These are phyloP conservation scores for Pygoscelis antarcticus DNA, from an alignment of 2,113 vertebrate genomes.

Conservation along the genomic window DNA sequence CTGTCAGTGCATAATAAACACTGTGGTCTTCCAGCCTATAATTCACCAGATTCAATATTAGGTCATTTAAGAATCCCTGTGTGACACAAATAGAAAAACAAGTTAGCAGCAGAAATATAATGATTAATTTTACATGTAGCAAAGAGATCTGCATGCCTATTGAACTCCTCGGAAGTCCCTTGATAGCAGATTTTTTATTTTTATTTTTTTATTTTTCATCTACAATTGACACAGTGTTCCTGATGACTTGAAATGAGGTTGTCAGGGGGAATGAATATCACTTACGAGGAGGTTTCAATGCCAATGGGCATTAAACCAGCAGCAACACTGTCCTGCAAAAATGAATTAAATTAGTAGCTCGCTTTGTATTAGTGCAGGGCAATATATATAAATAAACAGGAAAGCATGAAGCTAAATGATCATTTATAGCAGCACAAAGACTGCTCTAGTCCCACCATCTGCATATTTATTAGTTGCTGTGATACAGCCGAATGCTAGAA, in stretches of 20 bases:
- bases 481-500: neutral
- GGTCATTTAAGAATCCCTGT: conserved; percentile 45
- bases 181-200: neutral
- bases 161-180: neutral
- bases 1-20: conserved; percentile 10
- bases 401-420: neutral
- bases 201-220: neutral
- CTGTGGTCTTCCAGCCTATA: neutral
- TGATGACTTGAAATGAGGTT: neutral
- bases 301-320: neutral
- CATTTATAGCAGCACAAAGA: neutral
- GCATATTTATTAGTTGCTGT: neutral
- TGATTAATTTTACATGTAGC: conserved; percentile 37
- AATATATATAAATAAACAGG: neutral
- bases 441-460: neutral
- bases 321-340: neutral
- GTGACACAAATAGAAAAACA: conserved; percentile 22
- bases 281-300: neutral
- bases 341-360: neutral
- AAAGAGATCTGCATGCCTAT: neutral
- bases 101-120: conserved; percentile 20
- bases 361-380: neutral
- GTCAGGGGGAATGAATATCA: neutral
- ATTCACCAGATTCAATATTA: conserved; percentile 25
- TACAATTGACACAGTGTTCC: neutral